A percentile compares a stretch with the other conserved stretches of the same genome.
Conservation (phyloP, 2,797 vertebrate species). For the Arctocebus calabarensis region DNA sequence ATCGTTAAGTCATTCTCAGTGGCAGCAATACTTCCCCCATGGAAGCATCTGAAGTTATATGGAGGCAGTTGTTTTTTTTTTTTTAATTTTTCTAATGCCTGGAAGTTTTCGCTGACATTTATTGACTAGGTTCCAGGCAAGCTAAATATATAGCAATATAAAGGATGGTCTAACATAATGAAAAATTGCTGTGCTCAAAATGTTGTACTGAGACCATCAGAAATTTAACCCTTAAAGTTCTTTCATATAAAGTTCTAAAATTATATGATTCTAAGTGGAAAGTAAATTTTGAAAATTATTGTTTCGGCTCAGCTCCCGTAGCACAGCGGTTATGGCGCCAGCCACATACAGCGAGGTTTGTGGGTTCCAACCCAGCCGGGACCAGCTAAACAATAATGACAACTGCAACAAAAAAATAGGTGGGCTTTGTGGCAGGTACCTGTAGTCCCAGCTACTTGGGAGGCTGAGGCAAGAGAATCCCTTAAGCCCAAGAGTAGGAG, state of each 20-base stretch:
- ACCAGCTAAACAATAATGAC: too few species aligned
- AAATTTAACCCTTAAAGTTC: background rate
- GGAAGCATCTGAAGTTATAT: background rate
- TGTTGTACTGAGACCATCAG: background rate
- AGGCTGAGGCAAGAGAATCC: too few species aligned
- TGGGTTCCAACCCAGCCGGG: too few species aligned
- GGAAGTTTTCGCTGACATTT: background rate
- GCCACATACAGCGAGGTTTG: too few species aligned
- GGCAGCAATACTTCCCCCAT: background rate
- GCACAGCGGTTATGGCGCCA: too few species aligned
- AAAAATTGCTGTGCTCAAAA: background rate
- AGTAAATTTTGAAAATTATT: background rate
- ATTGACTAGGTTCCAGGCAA: background rate
- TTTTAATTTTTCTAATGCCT: background rate
- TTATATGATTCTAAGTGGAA: background rate
- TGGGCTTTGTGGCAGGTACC: too few species aligned
- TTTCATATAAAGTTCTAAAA: slow-evolving; percentile 15
- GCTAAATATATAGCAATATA: background rate
- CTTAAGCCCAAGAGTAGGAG: too few species aligned
- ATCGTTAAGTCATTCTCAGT: background rate
- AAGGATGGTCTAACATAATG: background rate
- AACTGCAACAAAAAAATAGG: too few species aligned
- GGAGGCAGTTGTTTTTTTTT: background rate
- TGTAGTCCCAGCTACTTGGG: too few species aligned
- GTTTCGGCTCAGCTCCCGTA: background rate